Percentiles rank a stretch among this genome's conserved stretches.
Evolutionary conservation across 1,140 invertebrate species (phyloP).

Genomic region (Helicoverpa armigera): DNA sequence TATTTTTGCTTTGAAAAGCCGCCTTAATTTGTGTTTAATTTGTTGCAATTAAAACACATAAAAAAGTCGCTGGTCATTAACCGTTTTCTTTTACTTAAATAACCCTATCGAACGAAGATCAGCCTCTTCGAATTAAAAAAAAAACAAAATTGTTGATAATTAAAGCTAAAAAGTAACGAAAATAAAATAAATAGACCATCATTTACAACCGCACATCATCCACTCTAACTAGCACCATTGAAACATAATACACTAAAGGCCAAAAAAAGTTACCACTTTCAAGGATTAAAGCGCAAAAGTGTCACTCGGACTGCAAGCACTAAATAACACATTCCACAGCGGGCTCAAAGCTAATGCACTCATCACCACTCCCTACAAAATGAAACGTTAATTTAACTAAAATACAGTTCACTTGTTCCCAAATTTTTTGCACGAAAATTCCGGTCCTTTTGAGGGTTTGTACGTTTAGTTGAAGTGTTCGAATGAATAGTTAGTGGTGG

Average conservation of each 20-base stretch:
- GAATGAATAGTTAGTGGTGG: conserved; percentile 55
- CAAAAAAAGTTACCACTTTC: background rate
- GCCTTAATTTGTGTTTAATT: too few relatives aligned
- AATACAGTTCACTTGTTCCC: conserved; percentile 17
- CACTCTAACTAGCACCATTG: background rate
- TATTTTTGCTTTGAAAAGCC: background rate
- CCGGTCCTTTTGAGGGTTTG: conserved; percentile 15
- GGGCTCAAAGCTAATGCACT: conserved; percentile 2
- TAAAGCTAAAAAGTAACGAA: too few relatives aligned
- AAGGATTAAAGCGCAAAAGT: background rate
- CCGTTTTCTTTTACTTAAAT: too few relatives aligned
- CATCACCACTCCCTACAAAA: background rate
- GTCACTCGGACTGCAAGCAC: background rate
- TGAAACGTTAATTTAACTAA: conserved; percentile 45
- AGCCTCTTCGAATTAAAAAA: too few relatives aligned
- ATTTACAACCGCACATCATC: too few relatives aligned
- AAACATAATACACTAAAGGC: background rate
- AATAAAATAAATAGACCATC: too few relatives aligned
- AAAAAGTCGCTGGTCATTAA: too few relatives aligned
- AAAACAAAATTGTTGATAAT: too few relatives aligned
- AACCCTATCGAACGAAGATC: too few relatives aligned
- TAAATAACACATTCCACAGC: background rate
- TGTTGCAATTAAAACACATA: too few relatives aligned
- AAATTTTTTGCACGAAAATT: conserved; percentile 29
- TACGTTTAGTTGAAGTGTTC: conserved; percentile 47